Evolutionary conservation across 2,797 vertebrate species (phyloP).

Genomic region (Bovichtus variegatus): DNA sequence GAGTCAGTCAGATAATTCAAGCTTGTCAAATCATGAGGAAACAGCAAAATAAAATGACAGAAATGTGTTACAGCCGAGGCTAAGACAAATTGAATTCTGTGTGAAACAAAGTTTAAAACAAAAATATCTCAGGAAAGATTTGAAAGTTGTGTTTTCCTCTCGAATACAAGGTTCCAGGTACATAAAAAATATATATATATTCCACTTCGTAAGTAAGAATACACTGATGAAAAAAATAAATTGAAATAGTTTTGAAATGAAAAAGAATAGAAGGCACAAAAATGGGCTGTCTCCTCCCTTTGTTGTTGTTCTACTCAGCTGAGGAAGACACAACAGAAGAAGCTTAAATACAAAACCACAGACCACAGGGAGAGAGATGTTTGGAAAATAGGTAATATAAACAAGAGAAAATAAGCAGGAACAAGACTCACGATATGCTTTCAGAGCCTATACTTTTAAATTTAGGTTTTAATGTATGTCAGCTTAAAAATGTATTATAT

Average conservation of each 20-base stretch:
- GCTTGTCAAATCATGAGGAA: constrained; percentile 20
- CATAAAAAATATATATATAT: not conserved
- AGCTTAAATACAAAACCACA: constrained; percentile 20
- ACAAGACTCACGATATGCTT: not conserved
- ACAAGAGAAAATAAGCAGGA: constrained; percentile 15
- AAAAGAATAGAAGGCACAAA: not conserved
- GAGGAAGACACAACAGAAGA: constrained; percentile 19
- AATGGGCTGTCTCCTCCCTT: not conserved
- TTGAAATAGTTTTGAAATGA: not conserved
- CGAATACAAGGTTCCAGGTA: not conserved
- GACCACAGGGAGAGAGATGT: constrained; percentile 43
- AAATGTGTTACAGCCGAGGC: not conserved
- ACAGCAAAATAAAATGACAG: constrained; percentile 5
- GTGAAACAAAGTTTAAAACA: constrained; percentile 5
- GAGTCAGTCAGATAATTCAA: constrained; percentile 27
- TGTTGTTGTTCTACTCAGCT: constrained; percentile 37
- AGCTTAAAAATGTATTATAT: not conserved
- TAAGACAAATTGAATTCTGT: constrained; percentile 7
- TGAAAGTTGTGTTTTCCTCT: not conserved
- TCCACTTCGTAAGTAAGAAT: no score
- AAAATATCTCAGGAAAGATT: constrained; percentile 2
- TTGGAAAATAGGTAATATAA: constrained; percentile 45
- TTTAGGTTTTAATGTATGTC: not conserved
- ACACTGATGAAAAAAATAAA: not conserved
- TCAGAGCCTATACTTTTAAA: not conserved